phyloP scores from a whole-genome alignment of 2,797 vertebrate species.

The Anguilla pacifica region DNA sequence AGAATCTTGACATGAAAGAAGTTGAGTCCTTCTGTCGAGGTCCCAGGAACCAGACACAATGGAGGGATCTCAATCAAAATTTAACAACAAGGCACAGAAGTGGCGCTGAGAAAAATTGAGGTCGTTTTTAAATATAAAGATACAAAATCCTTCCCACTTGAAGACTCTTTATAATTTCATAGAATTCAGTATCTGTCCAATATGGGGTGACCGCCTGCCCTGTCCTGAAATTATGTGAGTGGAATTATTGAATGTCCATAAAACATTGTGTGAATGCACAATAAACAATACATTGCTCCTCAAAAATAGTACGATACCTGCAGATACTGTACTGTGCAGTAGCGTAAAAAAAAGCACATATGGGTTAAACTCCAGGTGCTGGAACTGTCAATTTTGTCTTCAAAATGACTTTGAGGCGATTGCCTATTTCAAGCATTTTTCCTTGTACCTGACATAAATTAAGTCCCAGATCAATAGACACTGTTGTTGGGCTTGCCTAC shows the following conservation, averaged over 20 bases:
- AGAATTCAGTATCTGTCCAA: background rate
- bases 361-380: background rate
- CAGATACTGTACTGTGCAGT: background rate
- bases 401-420: background rate
- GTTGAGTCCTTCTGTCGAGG: background rate
- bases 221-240: background rate
- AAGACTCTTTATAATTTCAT: background rate
- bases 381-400: background rate
- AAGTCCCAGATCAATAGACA: background rate
- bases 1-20: background rate
- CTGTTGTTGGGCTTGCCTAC: background rate
- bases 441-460: background rate
- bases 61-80: background rate
- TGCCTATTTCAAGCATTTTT: background rate
- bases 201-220: background rate
- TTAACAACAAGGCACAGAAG: background rate
- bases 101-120: too few species aligned
- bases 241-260: too few species aligned
- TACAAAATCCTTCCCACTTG: background rate
- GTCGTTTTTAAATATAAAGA: too few species aligned
- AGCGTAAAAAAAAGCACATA: background rate
- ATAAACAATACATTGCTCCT: background rate
- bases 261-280: too few species aligned
- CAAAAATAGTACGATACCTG: background rate
- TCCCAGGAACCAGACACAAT: background rate